Evolutionary conservation across 2,797 vertebrate genomes (phyloP), one percentile per base, ranked within the genome.

Genomic region (Lagodon rhomboides): DNA sequence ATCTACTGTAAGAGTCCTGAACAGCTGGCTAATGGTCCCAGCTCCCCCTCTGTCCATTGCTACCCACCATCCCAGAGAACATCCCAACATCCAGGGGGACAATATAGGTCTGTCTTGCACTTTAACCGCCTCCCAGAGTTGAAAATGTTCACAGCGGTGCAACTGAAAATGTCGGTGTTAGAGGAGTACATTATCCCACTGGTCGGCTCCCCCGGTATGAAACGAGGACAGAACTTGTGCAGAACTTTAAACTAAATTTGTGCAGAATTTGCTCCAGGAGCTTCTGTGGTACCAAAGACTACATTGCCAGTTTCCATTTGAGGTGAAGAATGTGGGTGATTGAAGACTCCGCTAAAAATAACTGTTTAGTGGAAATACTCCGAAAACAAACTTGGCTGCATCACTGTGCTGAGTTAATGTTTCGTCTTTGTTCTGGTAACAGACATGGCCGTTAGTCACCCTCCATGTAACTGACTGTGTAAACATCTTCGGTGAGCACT

Each of bases 1-100:
- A 75, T 79, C 87, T 87, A 92, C 92, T 94, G 93, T 93, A 91
- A 80, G 77, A 75, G 80, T 82, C 59, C 82, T 79, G 85, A 91
- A 83, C 91, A 92, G 80, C 77, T 89, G 85, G 85, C 77, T 88
- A 85, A 90, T 91, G 80, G 84, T 89, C 75, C 85, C 83, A 75
- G 75, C 79, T 64, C 80, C 72, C 65, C 61, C 82, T 67, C 43
- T 54, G 66, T 87, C 76, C 75, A 68, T 60, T 43, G 69, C 87
- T 75, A 73, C 87, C 87, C 86, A 88, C 88, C 70, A 76, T 87
- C 75, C 82, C 80, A 85, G 79, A 60, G 85, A 89, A 76, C 87
- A 73, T 85, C 88, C 63, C 44, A 2, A 55, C 82, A 54, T 75
- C 67, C 70, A 78, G 51, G 69, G 69, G 68, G 73, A 93, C 92